phyloP scores from a whole-genome alignment of 1,140 invertebrate genomes.

The Tetramorium simillimum region DNA sequence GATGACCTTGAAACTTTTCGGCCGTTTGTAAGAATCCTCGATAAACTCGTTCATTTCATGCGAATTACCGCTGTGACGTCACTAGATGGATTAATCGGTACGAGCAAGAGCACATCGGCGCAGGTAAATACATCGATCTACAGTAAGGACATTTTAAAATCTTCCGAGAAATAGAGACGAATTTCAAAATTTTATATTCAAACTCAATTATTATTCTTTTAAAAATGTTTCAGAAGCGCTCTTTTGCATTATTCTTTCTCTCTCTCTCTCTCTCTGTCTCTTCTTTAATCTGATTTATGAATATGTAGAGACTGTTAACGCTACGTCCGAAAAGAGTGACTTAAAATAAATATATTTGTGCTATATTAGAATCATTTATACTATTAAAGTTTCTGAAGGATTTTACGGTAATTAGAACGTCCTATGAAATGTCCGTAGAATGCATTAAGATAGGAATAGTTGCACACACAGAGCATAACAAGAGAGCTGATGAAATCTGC shows the following conservation, averaged over 20 bases:
- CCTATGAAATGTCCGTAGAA: neutral
- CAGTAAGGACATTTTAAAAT: neutral
- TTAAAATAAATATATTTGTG: neutral
- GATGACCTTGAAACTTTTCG: constrained; percentile 58
- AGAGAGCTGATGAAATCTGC: constrained; percentile 38
- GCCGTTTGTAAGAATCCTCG: constrained; percentile 26
- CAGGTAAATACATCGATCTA: neutral
- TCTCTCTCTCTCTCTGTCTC: too few relatives aligned
- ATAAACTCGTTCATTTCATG: neutral
- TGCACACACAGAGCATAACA: neutral
- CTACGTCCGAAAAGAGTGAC: neutral
- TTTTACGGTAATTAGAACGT: constrained; percentile 6
- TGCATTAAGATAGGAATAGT: neutral
- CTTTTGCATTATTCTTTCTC: too few relatives aligned
- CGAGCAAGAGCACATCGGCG: neutral
- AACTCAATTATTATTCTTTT: neutral
- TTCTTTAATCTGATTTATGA: neutral
- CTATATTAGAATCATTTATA: neutral
- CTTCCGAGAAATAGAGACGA: neutral
- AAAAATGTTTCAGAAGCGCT: neutral
- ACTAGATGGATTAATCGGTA: constrained; percentile 6
- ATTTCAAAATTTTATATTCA: neutral
- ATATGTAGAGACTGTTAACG: neutral
- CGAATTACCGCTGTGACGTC: neutral
- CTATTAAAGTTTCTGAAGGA: neutral